Evolutionary conservation across 2,888 invertebrate species (phyloP), one percentile per base, ranked within the genome.

Genomic region (Drosophila vallismaia): DNA sequence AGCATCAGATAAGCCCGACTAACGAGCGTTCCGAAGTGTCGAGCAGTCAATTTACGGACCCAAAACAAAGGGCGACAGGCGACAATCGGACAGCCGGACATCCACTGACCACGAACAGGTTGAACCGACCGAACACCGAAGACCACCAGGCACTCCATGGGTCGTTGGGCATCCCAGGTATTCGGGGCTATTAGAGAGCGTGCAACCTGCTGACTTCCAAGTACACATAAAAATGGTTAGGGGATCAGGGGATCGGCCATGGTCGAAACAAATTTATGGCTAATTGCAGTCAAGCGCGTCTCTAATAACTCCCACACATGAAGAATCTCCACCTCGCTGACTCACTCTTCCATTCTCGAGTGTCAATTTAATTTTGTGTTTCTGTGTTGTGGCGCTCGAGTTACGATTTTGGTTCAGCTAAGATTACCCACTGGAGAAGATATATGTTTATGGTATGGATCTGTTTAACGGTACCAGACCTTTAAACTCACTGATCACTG

Each of bases 11-110:
- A 88, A 80, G 77, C 58, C 46, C 54, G 60, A 49, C 60, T 74
- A 72, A 73, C 63, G 68, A 63, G 54, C 49, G 44, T 51, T 54
- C 63, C 63, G 51, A 84, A 79, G 83, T 85, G 87, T 78, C 86
- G 86, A 75, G 79, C 79, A 72, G 83, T 86, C 85, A 79, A 85
- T 85, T 85, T 85, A 88, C 88, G 76, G 69, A 82, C 83, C 88
- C 89, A 85, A 87, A 81, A 85, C 88, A 84, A 85, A 88, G 71
- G 76, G 51, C 50, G 75, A 62, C 69, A 73, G 60, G 51, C 74
- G 76, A 77, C 70, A 49, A 55, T n/a, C 52, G 31, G 42, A 12
- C 24, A 31, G 24, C 4, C 10, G 10, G 10, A 9, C 10, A 33
- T 38, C 40, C 44, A 49, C 40, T 46, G 24, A 53, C 52, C 58